These are phyloP conservation scores for Forbesichthys papilliferus DNA, from an alignment of 2,113 vertebrate genomes.

Conservation along the genomic window DNA sequence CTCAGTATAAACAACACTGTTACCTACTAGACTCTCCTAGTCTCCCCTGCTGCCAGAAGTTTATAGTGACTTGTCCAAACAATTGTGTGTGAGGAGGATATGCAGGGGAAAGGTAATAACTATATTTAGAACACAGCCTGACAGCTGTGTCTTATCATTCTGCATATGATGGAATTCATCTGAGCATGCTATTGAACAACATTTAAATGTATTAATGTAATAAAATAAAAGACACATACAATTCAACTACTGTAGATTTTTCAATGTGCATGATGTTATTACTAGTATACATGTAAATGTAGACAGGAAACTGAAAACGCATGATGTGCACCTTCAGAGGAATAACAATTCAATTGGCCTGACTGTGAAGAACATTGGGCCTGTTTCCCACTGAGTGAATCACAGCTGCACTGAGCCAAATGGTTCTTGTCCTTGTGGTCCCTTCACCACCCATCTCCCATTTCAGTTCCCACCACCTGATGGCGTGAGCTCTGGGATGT, in stretches of 20 bases:
- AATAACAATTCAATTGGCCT: slow-evolving; percentile 42
- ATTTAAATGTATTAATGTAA: too few species aligned
- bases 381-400: slow-evolving; percentile 51
- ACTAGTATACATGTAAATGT: slow-evolving; percentile 25
- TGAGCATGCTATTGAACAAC: neutral
- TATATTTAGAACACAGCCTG: slow-evolving; percentile 54
- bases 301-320: slow-evolving; percentile 19
- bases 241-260: too few species aligned
- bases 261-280: neutral
- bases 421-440: slow-evolving; percentile 1
- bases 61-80: slow-evolving; percentile 71
- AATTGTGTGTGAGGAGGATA: slow-evolving; percentile 55
- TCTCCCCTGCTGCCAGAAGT: slow-evolving; percentile 52
- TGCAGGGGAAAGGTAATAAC: slow-evolving; percentile 36
- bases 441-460: slow-evolving; percentile 29
- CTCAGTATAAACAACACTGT: slow-evolving; percentile 41
- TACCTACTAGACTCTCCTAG: slow-evolving; percentile 26
- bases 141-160: slow-evolving; percentile 53
- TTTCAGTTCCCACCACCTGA: slow-evolving; percentile 64
- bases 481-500: slow-evolving; percentile 47
- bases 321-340: slow-evolving; percentile 14
- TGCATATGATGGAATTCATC: slow-evolving; percentile 20
- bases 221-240: neutral
- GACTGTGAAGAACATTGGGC: slow-evolving; percentile 10
- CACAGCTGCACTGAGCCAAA: slow-evolving; percentile 40